phyloP scores from a whole-genome alignment of 2,888 invertebrate species.

The Acanthoscelides obtectus region DNA sequence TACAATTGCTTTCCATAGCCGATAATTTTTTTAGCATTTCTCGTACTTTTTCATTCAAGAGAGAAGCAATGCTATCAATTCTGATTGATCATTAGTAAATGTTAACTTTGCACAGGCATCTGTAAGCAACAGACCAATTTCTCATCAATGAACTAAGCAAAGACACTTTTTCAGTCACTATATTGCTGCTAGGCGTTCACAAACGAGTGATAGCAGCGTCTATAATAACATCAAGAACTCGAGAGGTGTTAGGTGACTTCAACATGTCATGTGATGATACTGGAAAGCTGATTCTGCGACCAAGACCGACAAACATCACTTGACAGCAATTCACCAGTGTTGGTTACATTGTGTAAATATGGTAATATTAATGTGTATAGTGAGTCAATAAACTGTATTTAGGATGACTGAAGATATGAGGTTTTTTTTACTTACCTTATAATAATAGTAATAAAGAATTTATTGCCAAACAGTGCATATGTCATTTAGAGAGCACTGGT shows the following conservation, averaged over 20 bases:
- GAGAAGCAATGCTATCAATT: neutral
- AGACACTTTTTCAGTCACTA: slow-evolving; percentile 58
- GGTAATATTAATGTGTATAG: neutral
- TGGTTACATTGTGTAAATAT: slow-evolving; percentile 3
- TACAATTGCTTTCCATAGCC: too few relatives aligned
- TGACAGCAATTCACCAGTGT: slow-evolving; percentile 29
- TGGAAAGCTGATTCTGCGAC: slow-evolving; percentile 90
- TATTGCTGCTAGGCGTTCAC: slow-evolving; percentile 91
- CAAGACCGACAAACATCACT: slow-evolving; percentile 60
- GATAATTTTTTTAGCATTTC: too few relatives aligned
- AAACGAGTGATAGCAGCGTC: slow-evolving; percentile 94
- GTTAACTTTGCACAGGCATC: too few relatives aligned
- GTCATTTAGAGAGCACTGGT: too few relatives aligned
- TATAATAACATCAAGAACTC: slow-evolving; percentile 87
- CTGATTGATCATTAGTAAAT: too few relatives aligned
- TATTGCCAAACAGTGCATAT: too few relatives aligned
- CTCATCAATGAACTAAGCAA: too few relatives aligned
- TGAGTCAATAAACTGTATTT: neutral
- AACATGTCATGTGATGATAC: slow-evolving; percentile 99
- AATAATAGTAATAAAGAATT: too few relatives aligned
- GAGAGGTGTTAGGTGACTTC: slow-evolving; percentile 87
- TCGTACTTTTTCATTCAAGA: too few relatives aligned
- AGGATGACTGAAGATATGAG: neutral
- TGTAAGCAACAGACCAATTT: too few relatives aligned
- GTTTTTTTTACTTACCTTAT: neutral